Evolutionary conservation across 2,797 vertebrate genomes (phyloP), one percentile per base, ranked within the genome.

Genomic region (Coranthus polyacanthus): DNA sequence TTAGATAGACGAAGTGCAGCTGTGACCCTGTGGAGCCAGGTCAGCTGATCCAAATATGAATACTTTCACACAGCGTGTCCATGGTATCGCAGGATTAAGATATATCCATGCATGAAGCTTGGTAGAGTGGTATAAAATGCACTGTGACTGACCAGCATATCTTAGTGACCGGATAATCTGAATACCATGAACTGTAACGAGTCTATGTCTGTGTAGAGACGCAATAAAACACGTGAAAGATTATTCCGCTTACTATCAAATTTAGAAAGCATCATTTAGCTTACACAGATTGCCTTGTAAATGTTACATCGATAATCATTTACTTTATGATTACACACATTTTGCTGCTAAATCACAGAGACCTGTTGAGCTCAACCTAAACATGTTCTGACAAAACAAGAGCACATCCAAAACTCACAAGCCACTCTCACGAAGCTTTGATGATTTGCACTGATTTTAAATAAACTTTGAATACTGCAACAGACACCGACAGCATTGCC

Each of bases 381-480:
- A 42, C 49, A 12, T 54, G 36, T 68, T 58, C 37, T 61, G 61
- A 49, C 49, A 59, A 17, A 57, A 50, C 0, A 0, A 36, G 26
- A 61, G 9, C 20, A 20, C 20, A 43, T 47, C 42, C 8, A 65
- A 62, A 56, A 34, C 10, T 22, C 18, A 45, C 11, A 4, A 51
- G 32, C 6, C 9, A 22, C 24, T 53, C 26, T 56, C 17, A 29
- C 5, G 3, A 17, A 0, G 8, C 17, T 64, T 79, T 17, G 5
- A 32, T 24, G 2, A 79, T 85, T 88, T 83, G 54, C 65, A 77
- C 73, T 15, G 5, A 42, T 32, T 84, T 85, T 78, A 52, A 59
- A 71, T 82, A 26, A 21, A 68, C 45, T 76, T 83, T 86, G 54
- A 79, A 72, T 70, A 32, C 34, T 17, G 37, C 44, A 79, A 52